phyloP scores from a whole-genome alignment of 2,888 invertebrate genomes.

The Ceramica pisi region DNA sequence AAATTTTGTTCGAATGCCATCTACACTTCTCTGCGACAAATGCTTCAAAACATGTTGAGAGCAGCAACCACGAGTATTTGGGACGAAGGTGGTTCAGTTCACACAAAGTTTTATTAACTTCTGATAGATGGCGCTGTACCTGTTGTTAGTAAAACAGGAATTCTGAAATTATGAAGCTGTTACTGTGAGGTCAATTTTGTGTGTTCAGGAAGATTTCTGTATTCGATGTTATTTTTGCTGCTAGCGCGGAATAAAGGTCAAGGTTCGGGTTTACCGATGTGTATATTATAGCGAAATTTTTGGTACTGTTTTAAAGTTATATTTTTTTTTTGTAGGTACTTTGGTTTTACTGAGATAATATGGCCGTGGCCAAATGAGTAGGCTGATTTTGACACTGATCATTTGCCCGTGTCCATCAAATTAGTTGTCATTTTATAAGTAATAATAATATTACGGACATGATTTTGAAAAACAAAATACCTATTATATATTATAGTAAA shows the following conservation, averaged over 20 bases:
- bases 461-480: too few species aligned
- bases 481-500: too few species aligned
- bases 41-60: background rate
- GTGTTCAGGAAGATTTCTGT: conserved; percentile 37
- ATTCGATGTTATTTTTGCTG: conserved; percentile 36
- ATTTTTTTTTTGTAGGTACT: background rate
- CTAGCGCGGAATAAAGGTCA: conserved; percentile 19
- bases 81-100: background rate
- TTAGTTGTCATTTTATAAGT: too few species aligned
- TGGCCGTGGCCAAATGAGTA: too few species aligned
- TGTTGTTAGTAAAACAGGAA: conserved; percentile 6
- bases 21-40: conserved; percentile 39
- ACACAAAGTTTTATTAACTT: conserved; percentile 37
- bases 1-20: conserved; percentile 45
- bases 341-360: too few species aligned
- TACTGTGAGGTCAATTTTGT: conserved; percentile 39
- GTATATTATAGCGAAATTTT: background rate
- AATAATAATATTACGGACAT: too few species aligned
- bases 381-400: too few species aligned
- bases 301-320: background rate
- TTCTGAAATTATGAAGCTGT: conserved; percentile 41
- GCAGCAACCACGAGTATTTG: conserved; percentile 2
- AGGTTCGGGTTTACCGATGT: conserved; percentile 26
- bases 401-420: too few species aligned
- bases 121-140: conserved; percentile 61